Base-by-base conservation (phyloP, 2,888 invertebrate genomes). In the Altica lythri region DNA sequence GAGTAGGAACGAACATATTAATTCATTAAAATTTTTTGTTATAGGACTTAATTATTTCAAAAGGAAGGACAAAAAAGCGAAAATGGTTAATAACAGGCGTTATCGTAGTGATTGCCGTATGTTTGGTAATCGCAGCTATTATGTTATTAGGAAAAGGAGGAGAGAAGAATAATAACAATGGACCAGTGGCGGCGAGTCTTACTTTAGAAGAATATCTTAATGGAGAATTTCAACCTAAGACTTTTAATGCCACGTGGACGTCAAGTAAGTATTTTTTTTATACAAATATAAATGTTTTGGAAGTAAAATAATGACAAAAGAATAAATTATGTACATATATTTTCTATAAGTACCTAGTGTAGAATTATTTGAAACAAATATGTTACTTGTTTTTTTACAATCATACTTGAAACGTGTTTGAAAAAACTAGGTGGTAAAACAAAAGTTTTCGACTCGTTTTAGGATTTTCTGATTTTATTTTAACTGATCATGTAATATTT, bases 161-260 rank as follows among this genome's bases (percentile, higher is more conserved):
- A 18, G 56, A 55, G n/a, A 59, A 62, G 12, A 40, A 47, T 9
- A n/a, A n/a, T n/a, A 46, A 55, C 9, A 27, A 29, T 5, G 35
- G 42, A 2, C 48, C 66, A 32, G 55, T 71, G 66, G 42, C 70
- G 42, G 55, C 74, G 61, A 62, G 78, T 58, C 78, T 86, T 62
- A 80, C 80, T 47, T 78, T 92, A 55, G 86, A 89, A 55, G 89
- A 90, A 64, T 81, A 91, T 63, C 81, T 92, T 12, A 80, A 79
- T 27, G 89, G 89, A 38, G 82, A 80, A 55, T 83, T 86, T 57
- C 76, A 82, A 9, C 80, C 90, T 0, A 80, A 80, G 55, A 78
- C 83, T 32, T 92, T 92, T 74, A 92, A 92, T 74, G 92, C 87
- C 46, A 85, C 87, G 38, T 93, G 92, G 92, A 79, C 89, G 52